phyloP scores from a whole-genome alignment of 1,140 invertebrate genomes.

The Leptinotarsa texana region DNA sequence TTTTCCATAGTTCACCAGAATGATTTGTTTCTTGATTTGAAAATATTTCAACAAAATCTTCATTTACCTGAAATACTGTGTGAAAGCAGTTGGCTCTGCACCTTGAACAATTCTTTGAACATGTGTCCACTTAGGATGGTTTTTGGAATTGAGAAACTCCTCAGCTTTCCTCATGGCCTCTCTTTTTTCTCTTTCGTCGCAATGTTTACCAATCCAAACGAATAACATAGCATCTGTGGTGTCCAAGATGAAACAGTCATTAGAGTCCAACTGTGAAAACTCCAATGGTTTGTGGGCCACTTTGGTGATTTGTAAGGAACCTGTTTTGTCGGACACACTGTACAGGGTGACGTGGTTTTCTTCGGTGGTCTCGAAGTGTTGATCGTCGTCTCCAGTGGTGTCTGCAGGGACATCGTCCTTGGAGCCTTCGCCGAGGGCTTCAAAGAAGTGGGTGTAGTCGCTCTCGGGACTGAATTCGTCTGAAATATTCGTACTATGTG shows the following conservation, averaged over 20 bases:
- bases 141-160: constrained; percentile 70
- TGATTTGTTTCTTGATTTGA: too few species aligned
- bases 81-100: constrained; percentile 76
- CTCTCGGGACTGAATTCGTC: constrained; percentile 67
- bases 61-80: constrained; percentile 71
- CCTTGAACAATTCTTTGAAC: constrained; percentile 71
- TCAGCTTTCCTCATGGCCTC: constrained; percentile 78
- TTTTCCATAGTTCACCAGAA: too few species aligned
- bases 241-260: constrained; percentile 85
- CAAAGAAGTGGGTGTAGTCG: constrained; percentile 72
- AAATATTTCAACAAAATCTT: not conserved
- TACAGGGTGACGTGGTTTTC: constrained; percentile 65
- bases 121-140: constrained; percentile 79
- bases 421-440: constrained; percentile 71
- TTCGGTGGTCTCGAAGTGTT: constrained; percentile 63
- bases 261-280: constrained; percentile 72
- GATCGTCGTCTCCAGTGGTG: constrained; percentile 69
- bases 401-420: constrained; percentile 70
- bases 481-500: constrained; percentile 46
- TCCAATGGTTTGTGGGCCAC: constrained; percentile 70
- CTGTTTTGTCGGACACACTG: constrained; percentile 72
- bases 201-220: constrained; percentile 83
- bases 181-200: constrained; percentile 75
- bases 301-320: constrained; percentile 67
- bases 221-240: constrained; percentile 79